Conservation (phyloP, 2,797 vertebrate species). For the Argyrosomus regius region DNA sequence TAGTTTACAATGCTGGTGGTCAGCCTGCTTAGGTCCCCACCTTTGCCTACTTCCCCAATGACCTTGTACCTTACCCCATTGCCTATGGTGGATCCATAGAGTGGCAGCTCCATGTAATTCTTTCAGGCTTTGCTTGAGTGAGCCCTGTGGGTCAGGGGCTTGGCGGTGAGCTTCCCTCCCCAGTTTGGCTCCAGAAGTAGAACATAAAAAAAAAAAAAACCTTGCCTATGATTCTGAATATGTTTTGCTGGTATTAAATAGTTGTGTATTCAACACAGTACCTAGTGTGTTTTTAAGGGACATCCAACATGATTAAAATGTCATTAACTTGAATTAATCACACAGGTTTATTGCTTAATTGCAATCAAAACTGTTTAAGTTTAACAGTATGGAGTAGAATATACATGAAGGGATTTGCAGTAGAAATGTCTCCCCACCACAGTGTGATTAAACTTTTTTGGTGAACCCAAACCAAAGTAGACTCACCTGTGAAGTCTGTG, state of each 20-base stretch:
- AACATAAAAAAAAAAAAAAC: neutral
- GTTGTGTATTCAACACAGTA: too few species aligned
- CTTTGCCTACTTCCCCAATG: neutral
- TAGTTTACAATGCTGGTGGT: neutral
- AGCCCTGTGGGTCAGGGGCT: too few species aligned
- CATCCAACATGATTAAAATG: slow-evolving; percentile 1
- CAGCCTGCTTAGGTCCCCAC: neutral
- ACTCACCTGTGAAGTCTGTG: slow-evolving; percentile 14
- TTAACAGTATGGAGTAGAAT: neutral
- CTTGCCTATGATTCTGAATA: neutral
- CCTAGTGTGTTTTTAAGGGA: neutral
- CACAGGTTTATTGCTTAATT: neutral
- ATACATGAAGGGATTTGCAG: neutral
- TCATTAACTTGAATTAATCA: slow-evolving; percentile 20
- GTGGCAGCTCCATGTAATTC: neutral
- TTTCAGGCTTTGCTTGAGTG: too few species aligned
- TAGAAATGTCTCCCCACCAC: neutral
- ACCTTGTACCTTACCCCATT: neutral
- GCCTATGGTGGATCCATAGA: neutral
- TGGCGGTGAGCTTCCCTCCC: neutral
- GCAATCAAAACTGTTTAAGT: slow-evolving; percentile 13
- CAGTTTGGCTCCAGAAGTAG: neutral
- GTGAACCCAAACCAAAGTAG: slow-evolving; percentile 11
- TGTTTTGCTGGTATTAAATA: neutral
- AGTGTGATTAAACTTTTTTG: neutral